These are phyloP conservation scores for Lanistes nyassanus DNA, from an alignment of 1,140 invertebrate genomes.

Conservation along the genomic window DNA sequence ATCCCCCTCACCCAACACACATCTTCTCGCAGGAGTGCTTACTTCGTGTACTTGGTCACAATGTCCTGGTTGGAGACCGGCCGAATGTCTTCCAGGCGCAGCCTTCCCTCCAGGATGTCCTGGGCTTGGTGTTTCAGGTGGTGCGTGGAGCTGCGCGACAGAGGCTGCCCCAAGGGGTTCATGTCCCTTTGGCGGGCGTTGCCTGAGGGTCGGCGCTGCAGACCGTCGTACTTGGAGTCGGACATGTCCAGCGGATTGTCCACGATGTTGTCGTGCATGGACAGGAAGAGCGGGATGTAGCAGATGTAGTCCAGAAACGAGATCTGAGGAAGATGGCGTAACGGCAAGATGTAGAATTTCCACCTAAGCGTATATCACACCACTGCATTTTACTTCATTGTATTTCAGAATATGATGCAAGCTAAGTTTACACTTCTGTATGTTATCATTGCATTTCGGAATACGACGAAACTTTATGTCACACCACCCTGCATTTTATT, in stretches of 20 bases:
- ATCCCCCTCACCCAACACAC: too few relatives aligned
- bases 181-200: slow-evolving; percentile 52
- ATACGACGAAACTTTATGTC: too few relatives aligned
- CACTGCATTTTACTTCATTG: too few relatives aligned
- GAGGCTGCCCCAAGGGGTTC: slow-evolving; percentile 54
- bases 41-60: slow-evolving; percentile 47
- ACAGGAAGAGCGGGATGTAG: slow-evolving; percentile 62
- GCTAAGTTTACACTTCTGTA: too few relatives aligned
- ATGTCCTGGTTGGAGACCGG: slow-evolving; percentile 37
- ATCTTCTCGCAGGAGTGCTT: too few relatives aligned
- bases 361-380: too few relatives aligned
- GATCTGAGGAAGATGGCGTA: slow-evolving; percentile 43
- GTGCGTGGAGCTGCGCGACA: slow-evolving; percentile 39
- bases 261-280: slow-evolving; percentile 61
- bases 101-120: slow-evolving; percentile 50
- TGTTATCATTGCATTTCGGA: too few relatives aligned
- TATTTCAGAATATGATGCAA: too few relatives aligned
- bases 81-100: slow-evolving; percentile 36
- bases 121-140: slow-evolving; percentile 45
- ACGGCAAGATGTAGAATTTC: too few relatives aligned
- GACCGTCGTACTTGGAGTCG: slow-evolving; percentile 49
- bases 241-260: slow-evolving; percentile 61
- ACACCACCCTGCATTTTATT: too few relatives aligned
- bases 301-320: slow-evolving; percentile 61
- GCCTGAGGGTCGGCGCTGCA: slow-evolving; percentile 38